Base-by-base conservation (phyloP, 2,888 invertebrate genomes). In the Parnassius glacialis region DNA sequence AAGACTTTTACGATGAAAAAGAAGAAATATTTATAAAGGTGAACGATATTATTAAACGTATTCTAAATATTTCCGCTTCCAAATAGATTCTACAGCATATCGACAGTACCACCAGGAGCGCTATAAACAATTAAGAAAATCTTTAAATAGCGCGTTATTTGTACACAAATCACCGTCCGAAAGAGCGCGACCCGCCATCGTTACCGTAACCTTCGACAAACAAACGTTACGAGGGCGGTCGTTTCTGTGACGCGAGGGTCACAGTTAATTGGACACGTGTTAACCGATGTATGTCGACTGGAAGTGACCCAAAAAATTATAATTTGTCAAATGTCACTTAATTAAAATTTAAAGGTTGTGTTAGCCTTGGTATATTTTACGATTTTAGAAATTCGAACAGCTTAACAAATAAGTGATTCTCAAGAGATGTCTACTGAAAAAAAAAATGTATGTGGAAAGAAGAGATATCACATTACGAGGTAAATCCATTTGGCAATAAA, bases 61-160 rank as follows among this genome's bases (percentile, higher is more conserved):
- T 16, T 50, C 20, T 9, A 54, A 47, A 54, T 25, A 50, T n/a
- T 60, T 60, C 60, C 60, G 53, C 43, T 44, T 47, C 34, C 34
- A 25, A 10, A 47, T 50, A 59, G 47, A 52, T 52, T 12, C 13
- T 44, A 20, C 41, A 3, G 48, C 16, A 42, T 42, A 52, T n/a
- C 47, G 12, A 42, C 34, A 41, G 41, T 10, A 16, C 34, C 41
- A 20, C 59, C 7, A 16, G 54, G 44, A 7, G 13, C 16, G 42
- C 41, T 25, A n/a, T 54, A 42, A 60, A 54, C 59, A 50, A 60
- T 54, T 54, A 60, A 50, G 44, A 50, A n/a, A 50, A 52, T 41
- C 60, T 60, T 55, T 60, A 50, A 55, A 54, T 60, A 55, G 60
- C 10, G 25, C 13, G 43, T 54, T 48, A 13, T 34, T 25, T 45